A percentile compares a stretch with the other conserved stretches of the same genome.
phyloP scores from a whole-genome alignment of 2,797 vertebrate species.

The Holocentrus rufus region DNA sequence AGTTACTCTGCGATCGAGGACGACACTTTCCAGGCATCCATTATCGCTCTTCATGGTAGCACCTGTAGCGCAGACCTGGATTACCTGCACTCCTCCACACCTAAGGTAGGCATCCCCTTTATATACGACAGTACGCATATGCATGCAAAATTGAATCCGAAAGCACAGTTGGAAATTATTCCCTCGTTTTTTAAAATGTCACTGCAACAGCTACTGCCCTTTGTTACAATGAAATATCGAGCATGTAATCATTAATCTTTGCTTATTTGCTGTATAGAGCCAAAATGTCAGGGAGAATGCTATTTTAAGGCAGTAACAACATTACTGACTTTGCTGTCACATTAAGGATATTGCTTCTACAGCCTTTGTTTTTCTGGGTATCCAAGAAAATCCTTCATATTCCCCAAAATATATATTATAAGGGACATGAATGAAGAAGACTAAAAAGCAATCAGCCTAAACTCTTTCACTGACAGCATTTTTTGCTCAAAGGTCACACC shows the following conservation, averaged over 20 bases:
- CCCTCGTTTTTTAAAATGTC: constrained; percentile 40
- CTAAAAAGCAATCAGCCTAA: constrained; percentile 21
- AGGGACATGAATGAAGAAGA: constrained; percentile 48
- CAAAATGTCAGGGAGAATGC: constrained; percentile 57
- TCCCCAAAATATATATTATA: constrained; percentile 55
- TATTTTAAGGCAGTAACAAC: constrained; percentile 45
- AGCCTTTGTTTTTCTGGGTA: constrained; percentile 37
- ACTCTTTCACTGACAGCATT: constrained; percentile 38
- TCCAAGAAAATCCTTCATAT: constrained; percentile 15
- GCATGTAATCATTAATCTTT: constrained; percentile 51
- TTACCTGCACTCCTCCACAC: constrained; percentile 81
- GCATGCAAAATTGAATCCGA: neutral
- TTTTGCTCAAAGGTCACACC: constrained; percentile 51
- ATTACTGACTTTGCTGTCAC: constrained; percentile 35
- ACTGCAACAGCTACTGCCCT: constrained; percentile 31
- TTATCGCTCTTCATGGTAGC: constrained; percentile 87
- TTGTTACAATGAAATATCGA: constrained; percentile 37
- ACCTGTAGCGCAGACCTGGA: constrained; percentile 82
- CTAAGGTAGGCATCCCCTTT: constrained; percentile 82
- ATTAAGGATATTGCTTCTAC: constrained; percentile 15
- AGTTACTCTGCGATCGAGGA: constrained; percentile 82
- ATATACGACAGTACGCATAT: neutral
- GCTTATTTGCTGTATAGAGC: constrained; percentile 24
- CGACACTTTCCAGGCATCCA: constrained; percentile 86
- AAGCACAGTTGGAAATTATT: constrained; percentile 7